phyloP scores from a whole-genome alignment of 1,140 invertebrate species.

The Rhopalosiphum maidis region DNA sequence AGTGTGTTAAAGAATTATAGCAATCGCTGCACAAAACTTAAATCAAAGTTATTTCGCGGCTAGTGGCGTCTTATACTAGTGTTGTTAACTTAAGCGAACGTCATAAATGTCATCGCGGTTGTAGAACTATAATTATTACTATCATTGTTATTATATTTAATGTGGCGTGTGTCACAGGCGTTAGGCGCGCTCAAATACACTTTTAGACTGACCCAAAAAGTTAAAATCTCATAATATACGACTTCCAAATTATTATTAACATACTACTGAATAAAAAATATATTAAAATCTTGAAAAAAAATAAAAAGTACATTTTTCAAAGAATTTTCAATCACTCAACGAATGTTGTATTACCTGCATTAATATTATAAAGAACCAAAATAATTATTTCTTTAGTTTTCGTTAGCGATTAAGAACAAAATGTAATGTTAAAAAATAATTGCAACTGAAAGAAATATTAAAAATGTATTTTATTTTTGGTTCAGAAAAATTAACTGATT shows the following conservation, averaged over 20 bases:
- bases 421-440: neutral
- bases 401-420: neutral
- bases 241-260: neutral
- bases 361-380: neutral
- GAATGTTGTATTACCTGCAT: neutral
- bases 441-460: neutral
- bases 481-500: neutral
- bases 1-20: neutral
- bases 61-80: neutral
- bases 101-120: neutral
- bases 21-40: neutral
- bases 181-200: neutral
- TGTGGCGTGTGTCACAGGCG: neutral
- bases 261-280: neutral
- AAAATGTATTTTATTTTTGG: neutral
- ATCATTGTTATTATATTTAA: slow-evolving; percentile 3
- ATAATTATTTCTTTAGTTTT: neutral
- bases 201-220: neutral
- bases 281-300: too few species aligned
- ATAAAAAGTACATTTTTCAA: neutral
- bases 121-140: neutral
- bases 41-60: neutral
- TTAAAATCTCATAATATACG: neutral
- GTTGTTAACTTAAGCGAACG: neutral
- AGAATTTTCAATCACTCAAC: neutral